A percentile compares a stretch with the other conserved stretches of the same genome.
Evolutionary conservation across 2,797 vertebrate species (phyloP).

Genomic region (Anableps anableps): DNA sequence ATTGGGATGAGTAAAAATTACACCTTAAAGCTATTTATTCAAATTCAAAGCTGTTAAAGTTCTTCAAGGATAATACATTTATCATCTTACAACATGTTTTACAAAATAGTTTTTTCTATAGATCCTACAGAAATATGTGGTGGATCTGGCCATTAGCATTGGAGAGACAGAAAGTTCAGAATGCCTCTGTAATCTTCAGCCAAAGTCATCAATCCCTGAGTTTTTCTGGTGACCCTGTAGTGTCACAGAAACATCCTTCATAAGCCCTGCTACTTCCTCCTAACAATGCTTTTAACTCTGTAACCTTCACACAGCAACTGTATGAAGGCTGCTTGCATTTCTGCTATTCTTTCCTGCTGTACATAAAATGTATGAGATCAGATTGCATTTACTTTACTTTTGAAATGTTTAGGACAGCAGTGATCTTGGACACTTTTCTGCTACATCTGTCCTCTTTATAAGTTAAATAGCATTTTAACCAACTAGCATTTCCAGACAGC

Average conservation of each 20-base stretch:
- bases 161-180: background rate
- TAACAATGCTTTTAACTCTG: background rate
- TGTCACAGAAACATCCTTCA: background rate
- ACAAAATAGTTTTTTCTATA: background rate
- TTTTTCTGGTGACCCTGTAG: background rate
- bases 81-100: background rate
- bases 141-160: background rate
- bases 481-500: no score
- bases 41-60: background rate
- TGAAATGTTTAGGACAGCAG: no score
- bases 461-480: no score
- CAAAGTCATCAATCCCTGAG: background rate
- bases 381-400: no score
- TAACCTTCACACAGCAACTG: no score
- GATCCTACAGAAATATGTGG: background rate
- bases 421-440: no score
- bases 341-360: background rate
- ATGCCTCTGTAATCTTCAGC: background rate
- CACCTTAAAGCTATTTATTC: background rate
- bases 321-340: background rate
- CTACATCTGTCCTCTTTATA: no score
- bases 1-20: background rate
- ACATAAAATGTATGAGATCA: no score
- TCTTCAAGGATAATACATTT: background rate
- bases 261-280: background rate